Evolutionary conservation across 2,888 invertebrate genomes (phyloP).

Genomic region (Folsomia manolachei): DNA sequence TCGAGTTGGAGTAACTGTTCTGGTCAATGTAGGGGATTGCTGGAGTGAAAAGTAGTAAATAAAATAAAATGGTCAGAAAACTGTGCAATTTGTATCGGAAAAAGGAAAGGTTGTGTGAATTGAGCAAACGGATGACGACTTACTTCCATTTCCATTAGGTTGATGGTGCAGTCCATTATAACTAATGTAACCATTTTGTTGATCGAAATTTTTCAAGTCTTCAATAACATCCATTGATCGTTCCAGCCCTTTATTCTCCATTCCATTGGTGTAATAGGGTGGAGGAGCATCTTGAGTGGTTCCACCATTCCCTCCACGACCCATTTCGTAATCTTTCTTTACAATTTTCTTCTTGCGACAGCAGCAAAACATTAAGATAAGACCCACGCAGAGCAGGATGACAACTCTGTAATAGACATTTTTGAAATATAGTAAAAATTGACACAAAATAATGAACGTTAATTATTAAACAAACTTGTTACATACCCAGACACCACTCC

Average conservation of each 20-base stretch:
- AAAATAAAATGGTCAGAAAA: constrained; percentile 10
- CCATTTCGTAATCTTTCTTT: constrained; percentile 89
- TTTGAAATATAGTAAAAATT: no score
- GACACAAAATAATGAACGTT: no score
- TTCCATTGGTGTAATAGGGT: constrained; percentile 80
- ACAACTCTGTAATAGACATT: constrained; percentile 78
- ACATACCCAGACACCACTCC: no score
- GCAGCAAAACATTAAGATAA: constrained; percentile 78
- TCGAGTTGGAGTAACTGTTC: constrained; percentile 87
- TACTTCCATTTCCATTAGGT: constrained; percentile 62
- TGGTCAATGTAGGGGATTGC: constrained; percentile 64
- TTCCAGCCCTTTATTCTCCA: constrained; percentile 88
- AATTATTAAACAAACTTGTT: no score
- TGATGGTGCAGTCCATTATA: constrained; percentile 70
- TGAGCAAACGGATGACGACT: constrained; percentile 55
- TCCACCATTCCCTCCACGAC: constrained; percentile 55
- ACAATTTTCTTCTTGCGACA: constrained; percentile 79
- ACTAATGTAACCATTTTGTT: constrained; percentile 73
- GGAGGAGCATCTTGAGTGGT: constrained; percentile 85
- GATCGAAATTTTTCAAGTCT: constrained; percentile 69
- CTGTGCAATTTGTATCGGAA: background rate
- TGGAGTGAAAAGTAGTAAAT: constrained; percentile 13
- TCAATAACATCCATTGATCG: constrained; percentile 80
- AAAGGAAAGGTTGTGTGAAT: background rate
- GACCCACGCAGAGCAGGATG: constrained; percentile 71